Evolutionary conservation across 2,113 vertebrate genomes (phyloP), one percentile per base, ranked within the genome.

Genomic region (Laterallus jamaicensis): DNA sequence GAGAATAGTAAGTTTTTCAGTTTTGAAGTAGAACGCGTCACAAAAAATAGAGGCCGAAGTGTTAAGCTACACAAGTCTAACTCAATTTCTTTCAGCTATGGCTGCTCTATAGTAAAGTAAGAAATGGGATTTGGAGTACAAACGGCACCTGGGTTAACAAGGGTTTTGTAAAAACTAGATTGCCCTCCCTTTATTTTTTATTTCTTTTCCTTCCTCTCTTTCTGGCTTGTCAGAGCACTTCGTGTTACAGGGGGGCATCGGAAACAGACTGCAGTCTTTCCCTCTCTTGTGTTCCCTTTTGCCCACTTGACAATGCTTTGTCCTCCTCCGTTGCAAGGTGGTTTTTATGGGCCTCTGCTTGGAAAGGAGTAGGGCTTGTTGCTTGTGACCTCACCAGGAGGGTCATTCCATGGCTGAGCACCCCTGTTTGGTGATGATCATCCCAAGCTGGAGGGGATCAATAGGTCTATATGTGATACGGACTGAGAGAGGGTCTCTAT

Each of bases 131-230:
- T 88, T 74, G 52, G 12, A 66, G 83, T 86, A 47, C 21, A 75
- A 82, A 26, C 26, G 25, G 11, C 58, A 77, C 22, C 59, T 75
- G 47, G 12, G 32, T 83, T 78, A 17, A 70, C 87, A 81, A 81
- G 20, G 3, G 5, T 31, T 87, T 88, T 90, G 18, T 63, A 21
- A 82, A 89, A 76, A 37, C 5, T 55, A 12, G 5, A 12, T 20
- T 21, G 52, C 17, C 15, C 17, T 19, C 44, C 44, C 44, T 47
- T 47, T 42, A 15, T 55, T 56, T 56, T 2, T 12, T 4, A 19
- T 5, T 29, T 18, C 6, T 10, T 7, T 10, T 37, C 0, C 6
- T 8, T 5, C 37, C 1, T 13, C 1, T 1, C 8, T 18, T 47
- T 37, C 28, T 59, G 39, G 2, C 35, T 74, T 73, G 78, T 70